Base-by-base conservation (phyloP, 2,797 vertebrate species). In the Dallia pectoralis region DNA sequence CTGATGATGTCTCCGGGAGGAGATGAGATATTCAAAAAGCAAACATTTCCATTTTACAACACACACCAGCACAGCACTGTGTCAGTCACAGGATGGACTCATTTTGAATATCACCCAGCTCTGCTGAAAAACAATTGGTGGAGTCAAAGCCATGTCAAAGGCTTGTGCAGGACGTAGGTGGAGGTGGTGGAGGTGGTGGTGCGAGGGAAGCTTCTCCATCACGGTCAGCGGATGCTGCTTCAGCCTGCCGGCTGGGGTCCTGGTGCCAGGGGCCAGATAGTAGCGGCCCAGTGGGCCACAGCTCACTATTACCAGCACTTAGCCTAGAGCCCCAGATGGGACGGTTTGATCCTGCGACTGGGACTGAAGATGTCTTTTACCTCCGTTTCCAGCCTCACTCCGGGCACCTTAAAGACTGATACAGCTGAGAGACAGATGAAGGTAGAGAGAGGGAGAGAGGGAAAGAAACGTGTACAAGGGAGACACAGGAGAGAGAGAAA, bases 321-420 rank as follows among this genome's bases (percentile, higher is more conserved):
- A 67, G 82, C 68, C 4, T 78, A 14, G 3, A 85, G 82, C 69
- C 88, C 81, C 48, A 90, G 78, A 4, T 85, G 81, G 0, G 84
- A 72, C 4, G 74, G 71, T 75, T 73, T 88, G 65, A 77, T 47
- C 72, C 88, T 91, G 72, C 2, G 48, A 22, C 91, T 89, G 0
- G 94, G 93, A 80, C 87, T 88, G 73, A 94, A 93, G 65, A 94
- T 86, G 83, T 96, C 95, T 84, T 92, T 92, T 74, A 91, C 91
- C 90, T 97, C 96, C 14, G 92, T 85, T 85, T 96, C 94, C 77
- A 98, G 86, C 69, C 77, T 88, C 70, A 96, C 87, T 27, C 94
- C 95, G 0, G 96, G 93, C 70, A 97, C 94, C 72, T 93, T 94
- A 80, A 98, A 95, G 83, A 96, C 87, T 67, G 96, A 96, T 79